phyloP scores from a whole-genome alignment of 2,888 invertebrate genomes.

The Eupithecia insigniata region DNA sequence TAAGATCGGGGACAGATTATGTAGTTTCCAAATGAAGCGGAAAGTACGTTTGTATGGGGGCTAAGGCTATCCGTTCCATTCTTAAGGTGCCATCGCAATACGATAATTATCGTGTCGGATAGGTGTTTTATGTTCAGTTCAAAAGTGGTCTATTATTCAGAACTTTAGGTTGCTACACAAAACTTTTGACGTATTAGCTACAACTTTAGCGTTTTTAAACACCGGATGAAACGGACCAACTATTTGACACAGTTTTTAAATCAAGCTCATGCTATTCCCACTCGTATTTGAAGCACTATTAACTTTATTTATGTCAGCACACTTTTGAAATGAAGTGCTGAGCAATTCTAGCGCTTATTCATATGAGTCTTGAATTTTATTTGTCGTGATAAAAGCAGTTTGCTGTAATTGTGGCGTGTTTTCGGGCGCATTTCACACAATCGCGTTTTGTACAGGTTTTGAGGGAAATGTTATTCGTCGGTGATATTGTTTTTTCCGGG shows the following conservation, averaged over 20 bases:
- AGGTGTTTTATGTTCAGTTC: no score
- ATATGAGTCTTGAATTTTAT: neutral
- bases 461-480: conserved; percentile 12
- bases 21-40: no score
- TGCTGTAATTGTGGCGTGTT: conserved; percentile 33
- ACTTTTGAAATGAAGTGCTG: neutral
- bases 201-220: conserved; percentile 21
- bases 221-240: conserved; percentile 19
- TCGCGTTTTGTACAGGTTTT: conserved; percentile 29
- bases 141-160: neutral
- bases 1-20: no score
- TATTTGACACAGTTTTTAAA: conserved; percentile 30
- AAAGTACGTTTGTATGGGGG: no score
- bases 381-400: conserved; percentile 24
- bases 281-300: conserved; percentile 4
- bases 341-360: conserved; percentile 18
- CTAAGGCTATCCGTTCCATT: no score
- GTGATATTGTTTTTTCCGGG: neutral
- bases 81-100: no score
- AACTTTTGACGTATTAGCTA: conserved; percentile 10
- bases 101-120: no score
- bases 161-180: neutral
- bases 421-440: conserved; percentile 25
- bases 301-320: conserved; percentile 8
- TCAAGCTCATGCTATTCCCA: conserved; percentile 14